Evolutionary conservation across 2,888 invertebrate species (phyloP).

Genomic region (Pachliopta kotzebuea): DNA sequence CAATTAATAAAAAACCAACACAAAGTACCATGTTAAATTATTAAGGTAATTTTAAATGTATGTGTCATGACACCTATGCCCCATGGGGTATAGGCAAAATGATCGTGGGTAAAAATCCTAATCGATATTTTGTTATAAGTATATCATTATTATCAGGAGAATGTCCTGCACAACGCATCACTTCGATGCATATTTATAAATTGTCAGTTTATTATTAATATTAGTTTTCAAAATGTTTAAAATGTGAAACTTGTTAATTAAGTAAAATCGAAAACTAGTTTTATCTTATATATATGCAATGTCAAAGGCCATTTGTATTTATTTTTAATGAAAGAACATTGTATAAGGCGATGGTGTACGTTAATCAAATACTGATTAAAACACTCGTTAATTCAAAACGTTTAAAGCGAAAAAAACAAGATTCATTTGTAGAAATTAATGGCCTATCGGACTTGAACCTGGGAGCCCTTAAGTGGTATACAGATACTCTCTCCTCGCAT

Average conservation of each 20-base stretch:
- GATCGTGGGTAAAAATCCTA: too few species aligned
- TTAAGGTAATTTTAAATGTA: too few species aligned
- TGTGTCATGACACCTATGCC: too few species aligned
- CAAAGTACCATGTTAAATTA: too few species aligned
- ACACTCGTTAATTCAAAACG: constrained; percentile 15
- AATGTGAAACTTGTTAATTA: constrained; percentile 3
- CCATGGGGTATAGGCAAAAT: too few species aligned
- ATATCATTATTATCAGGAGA: background rate
- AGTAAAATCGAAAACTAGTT: constrained; percentile 5
- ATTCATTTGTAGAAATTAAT: constrained; percentile 9
- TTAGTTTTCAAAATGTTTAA: background rate
- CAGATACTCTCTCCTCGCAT: constrained; percentile 24
- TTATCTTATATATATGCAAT: constrained; percentile 6
- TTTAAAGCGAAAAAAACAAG: constrained; percentile 13
- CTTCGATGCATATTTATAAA: background rate
- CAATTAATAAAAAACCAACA: too few species aligned
- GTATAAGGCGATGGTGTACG: background rate
- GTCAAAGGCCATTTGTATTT: constrained; percentile 15
- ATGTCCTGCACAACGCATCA: background rate
- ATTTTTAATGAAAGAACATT: constrained; percentile 15
- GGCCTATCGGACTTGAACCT: constrained; percentile 13
- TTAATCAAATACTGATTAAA: constrained; percentile 6
- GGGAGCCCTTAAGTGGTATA: constrained; percentile 28
- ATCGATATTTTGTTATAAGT: too few species aligned
- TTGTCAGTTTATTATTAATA: background rate